Evolutionary conservation across 2,888 invertebrate genomes (phyloP), one percentile per base, ranked within the genome.

Genomic region (Laspeyria flexula): DNA sequence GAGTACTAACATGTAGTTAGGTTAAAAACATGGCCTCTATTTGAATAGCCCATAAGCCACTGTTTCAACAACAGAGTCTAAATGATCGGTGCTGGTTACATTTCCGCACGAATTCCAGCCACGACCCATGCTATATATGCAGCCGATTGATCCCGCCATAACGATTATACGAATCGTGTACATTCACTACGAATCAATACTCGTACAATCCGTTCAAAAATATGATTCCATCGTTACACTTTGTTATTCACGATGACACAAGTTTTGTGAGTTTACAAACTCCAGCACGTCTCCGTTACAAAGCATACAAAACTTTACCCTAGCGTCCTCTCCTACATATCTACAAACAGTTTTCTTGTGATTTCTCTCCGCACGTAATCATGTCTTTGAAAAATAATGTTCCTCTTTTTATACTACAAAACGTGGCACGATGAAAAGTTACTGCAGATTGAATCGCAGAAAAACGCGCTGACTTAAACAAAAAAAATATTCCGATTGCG

Each of bases 401-500:
- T 60, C 55, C 56, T 73, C 61, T 71, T n/a, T n/a, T 77, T 74
- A 69, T 60, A 60, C 72, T 64, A 48, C 58, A 60, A 68, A 73
- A 74, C 61, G 67, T 68, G 65, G 61, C 68, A 65, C 69, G 62
- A 80, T 84, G 83, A 75, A 79, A 80, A 83, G 76, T 80, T 83
- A 85, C 79, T 84, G 79, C 84, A 83, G 79, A 83, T 83, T 81
- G 79, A 77, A 82, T 76, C 70, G 71, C 65, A 69, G 66, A 70
- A 72, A 76, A 77, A 72, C 65, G 58, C 52, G 59, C 48, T 56
- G 59, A 55, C 58, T 65, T 65, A 62, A 71, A 71, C 69, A 64
- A 60, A 56, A 59, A 60, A 56, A 59, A 60, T 57, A 61, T 54
- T 48, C 52, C 12, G 51, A 54, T 48, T 51, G 42, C 50, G 40